Percentiles rank a stretch among this genome's conserved stretches.
These are phyloP conservation scores for Boulengeromyrus knoepffleri DNA, from an alignment of 2,113 vertebrate species.

Conservation along the genomic window DNA sequence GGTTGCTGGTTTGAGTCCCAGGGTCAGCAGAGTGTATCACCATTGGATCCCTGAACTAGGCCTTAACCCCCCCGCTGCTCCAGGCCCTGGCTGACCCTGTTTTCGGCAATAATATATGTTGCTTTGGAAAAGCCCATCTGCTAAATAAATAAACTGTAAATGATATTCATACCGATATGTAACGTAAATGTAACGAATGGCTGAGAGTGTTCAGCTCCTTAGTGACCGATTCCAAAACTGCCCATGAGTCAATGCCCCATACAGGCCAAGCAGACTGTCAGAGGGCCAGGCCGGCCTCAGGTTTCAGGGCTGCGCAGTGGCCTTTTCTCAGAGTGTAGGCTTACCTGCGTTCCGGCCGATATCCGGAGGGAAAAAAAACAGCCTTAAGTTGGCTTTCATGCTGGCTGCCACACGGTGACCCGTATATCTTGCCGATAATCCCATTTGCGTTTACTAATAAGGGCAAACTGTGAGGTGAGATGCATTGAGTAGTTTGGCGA, in stretches of 20 bases:
- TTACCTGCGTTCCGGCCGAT: slow-evolving; percentile 30
- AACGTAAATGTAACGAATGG: neutral
- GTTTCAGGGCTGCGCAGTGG: slow-evolving; percentile 26
- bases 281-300: slow-evolving; percentile 27
- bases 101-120: neutral
- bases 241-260: neutral
- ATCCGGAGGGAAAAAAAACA: slow-evolving; percentile 23
- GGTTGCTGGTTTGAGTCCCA: neutral
- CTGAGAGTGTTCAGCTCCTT: slow-evolving; percentile 9
- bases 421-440: slow-evolving; percentile 39
- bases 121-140: neutral
- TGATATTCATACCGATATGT: neutral
- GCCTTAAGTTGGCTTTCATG: slow-evolving; percentile 27
- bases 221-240: neutral
- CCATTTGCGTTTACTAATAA: slow-evolving; percentile 48
- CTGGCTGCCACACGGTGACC: slow-evolving; percentile 35
- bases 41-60: neutral
- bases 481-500: slow-evolving; percentile 41
- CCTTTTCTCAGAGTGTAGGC: slow-evolving; percentile 39
- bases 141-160: neutral
- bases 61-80: neutral
- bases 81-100: neutral
- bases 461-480: slow-evolving; percentile 46
- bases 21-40: neutral
- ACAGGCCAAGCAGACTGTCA: slow-evolving; percentile 10